A percentile compares a stretch with the other conserved stretches of the same genome.
These are phyloP conservation scores for Brachystomella parvula DNA, from an alignment of 1,140 invertebrate species.

Conservation along the genomic window DNA sequence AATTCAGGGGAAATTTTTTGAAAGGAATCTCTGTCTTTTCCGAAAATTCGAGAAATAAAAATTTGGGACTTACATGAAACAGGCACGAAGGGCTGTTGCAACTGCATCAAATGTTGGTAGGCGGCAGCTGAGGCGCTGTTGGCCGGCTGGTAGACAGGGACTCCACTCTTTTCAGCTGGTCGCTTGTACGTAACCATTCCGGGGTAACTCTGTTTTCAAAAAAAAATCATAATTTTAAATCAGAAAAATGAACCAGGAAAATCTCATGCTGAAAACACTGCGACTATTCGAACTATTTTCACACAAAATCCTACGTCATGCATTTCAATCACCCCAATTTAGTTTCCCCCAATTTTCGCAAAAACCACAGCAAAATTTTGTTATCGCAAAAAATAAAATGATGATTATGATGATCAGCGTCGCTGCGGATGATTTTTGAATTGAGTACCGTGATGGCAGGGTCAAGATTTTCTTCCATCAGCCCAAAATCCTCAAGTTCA, in stretches of 20 bases:
- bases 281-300: not conserved
- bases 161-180: constrained; percentile 78
- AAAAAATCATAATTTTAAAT: not conserved
- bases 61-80: constrained; percentile 47
- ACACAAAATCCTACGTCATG: not conserved
- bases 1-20: too few relatives aligned
- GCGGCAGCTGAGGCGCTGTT: constrained; percentile 52
- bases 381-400: too few relatives aligned
- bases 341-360: too few relatives aligned
- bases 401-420: too few relatives aligned
- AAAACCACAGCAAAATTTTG: too few relatives aligned
- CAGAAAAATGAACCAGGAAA: not conserved
- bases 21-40: not conserved
- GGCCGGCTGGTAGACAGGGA: constrained; percentile 87
- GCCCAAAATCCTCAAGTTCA: too few relatives aligned
- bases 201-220: constrained; percentile 57
- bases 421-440: too few relatives aligned
- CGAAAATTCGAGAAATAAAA: constrained; percentile 43
- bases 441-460: too few relatives aligned
- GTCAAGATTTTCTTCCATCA: too few relatives aligned
- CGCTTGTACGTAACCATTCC: constrained; percentile 59
- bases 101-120: constrained; percentile 91
- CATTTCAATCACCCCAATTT: too few relatives aligned
- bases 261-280: not conserved
- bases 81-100: constrained; percentile 70